A percentile compares a stretch with the other conserved stretches of the same genome.
Conservation (phyloP, 2,113 vertebrate genomes). For the Perca flavescens region DNA sequence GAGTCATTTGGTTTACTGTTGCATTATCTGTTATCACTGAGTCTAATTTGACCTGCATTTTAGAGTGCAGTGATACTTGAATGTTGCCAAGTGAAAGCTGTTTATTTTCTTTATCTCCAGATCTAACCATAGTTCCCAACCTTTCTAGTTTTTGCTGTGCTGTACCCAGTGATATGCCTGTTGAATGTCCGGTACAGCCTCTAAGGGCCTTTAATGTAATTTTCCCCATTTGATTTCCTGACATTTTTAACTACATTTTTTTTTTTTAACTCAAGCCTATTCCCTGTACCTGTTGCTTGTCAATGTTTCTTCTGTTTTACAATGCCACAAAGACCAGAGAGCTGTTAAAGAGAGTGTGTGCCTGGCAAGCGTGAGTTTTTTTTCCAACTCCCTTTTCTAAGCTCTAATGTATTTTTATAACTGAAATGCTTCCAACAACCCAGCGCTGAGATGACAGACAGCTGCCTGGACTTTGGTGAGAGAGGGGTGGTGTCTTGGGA, state of each 20-base stretch:
- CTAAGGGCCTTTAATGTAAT: neutral
- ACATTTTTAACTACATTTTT: neutral
- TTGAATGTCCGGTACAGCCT: slow-evolving; percentile 11
- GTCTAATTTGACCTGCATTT: neutral
- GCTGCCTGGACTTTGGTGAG: slow-evolving; percentile 33
- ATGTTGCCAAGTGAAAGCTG: neutral
- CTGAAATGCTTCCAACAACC: slow-evolving; percentile 47
- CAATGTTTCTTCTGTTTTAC: slow-evolving; percentile 43
- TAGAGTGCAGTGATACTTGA: neutral
- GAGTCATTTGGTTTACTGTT: neutral
- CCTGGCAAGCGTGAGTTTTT: slow-evolving; percentile 37
- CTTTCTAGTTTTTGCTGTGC: neutral
- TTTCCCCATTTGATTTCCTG: neutral
- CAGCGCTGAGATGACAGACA: slow-evolving; percentile 29
- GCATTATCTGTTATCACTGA: neutral
- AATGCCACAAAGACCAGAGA: slow-evolving; percentile 35
- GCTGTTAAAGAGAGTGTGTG: slow-evolving; percentile 50
- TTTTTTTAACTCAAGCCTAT: neutral
- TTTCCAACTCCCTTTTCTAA: slow-evolving; percentile 49
- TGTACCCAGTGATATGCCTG: neutral
- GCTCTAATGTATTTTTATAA: slow-evolving; percentile 61
- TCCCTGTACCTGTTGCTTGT: slow-evolving; percentile 53
- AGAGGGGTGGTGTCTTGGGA: slow-evolving; percentile 38
- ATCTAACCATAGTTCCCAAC: neutral
- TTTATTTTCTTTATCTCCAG: neutral